Base-by-base conservation (phyloP, 1,140 invertebrate species). In the Leptinotarsa texana region DNA sequence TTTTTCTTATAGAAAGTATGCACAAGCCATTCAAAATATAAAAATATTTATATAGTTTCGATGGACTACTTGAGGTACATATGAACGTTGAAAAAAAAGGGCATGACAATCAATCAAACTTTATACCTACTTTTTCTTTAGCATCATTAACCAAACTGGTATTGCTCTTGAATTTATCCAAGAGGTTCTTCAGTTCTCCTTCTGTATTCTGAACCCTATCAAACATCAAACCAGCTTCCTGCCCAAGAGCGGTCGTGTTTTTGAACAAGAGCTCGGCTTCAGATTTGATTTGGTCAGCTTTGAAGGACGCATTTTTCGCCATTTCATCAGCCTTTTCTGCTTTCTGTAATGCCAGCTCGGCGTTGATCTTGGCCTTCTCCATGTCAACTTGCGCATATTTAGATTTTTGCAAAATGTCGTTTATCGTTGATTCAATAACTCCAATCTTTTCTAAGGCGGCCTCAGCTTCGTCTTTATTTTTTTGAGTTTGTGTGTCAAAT, bases 401-500 rank as follows among this genome's bases (percentile, higher is more conserved):
- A 3, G 92, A 90, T 80, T 90, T 89, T 0, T 84, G 82, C 71
- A 88, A 88, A 24, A 91, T 92, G 18, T 90, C 86, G 27, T 88
- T 48, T 2, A 89, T 83, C 24, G 86, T 78, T 17, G 84, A 75
- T 79, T 90, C 84, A 73, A 93, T 94, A 71, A 88, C 84, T 4
- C 87, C 83, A 22, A 93, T 89, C 68, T 87, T 85, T 70, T 86
- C 78, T 49, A 94, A 81, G 13, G 93, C 92, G 51, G 91, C 87
- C 73, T 90, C 84, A 0, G 93, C 93, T 75, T 89, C 89, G 8
- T 87, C 86, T 63, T 92, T 91, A 73, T 93, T 96, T 63, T 92
- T 91, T 78, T 95, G 90, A 3, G 98, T 95, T 86, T 96, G 90
- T 62, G 93, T 90, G 83, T 98, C 95, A 87, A 98, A 99, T 83